Base-by-base conservation (phyloP, 2,797 vertebrate genomes). In the Melanotaenia pygmaea region DNA sequence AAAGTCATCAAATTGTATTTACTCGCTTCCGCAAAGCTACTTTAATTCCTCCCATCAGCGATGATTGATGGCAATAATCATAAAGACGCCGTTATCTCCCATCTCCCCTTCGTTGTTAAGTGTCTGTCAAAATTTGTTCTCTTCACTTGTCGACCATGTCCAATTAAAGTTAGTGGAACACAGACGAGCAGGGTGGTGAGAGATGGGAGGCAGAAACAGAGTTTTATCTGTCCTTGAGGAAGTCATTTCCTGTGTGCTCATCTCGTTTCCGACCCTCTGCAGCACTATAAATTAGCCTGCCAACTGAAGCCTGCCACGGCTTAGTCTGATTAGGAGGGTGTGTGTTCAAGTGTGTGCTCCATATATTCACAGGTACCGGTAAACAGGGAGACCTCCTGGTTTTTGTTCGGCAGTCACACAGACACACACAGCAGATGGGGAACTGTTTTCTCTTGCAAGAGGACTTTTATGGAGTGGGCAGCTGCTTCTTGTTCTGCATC, bases 171-270 rank as follows among this genome's bases (percentile, higher is more conserved):
- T 81, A 81, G 86, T 81, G 81, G 79, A 83, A 43, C 83, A 51
- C 76, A 59, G 78, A 82, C 13, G 69, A 79, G 72, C 71, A 56
- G 77, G 72, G 50, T 68, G 77, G 84, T 85, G 84, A 82, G 79
- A 85, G 75, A 76, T 73, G 66, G 71, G 76, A 34, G 51, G 72
- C 65, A 75, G 72, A 71, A 83, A 70, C 59, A 45, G 67, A 74
- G 78, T 85, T 90, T 86, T 88, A 90, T 93, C 89, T 82, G 88
- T 93, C 90, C 91, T 92, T 89, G 83, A 91, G 79, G 82, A 89
- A 94, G 90, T 93, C 50, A 89, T 92, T 93, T 93, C 88, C 89
- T 88, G 82, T 67, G 40, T 43, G 64, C 79, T 85, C 83, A 43
- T 87, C 87, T 86, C 64, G 43, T 91, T 84, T 82, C 74, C 38